A percentile compares a stretch with the other conserved stretches of the same genome.
Evolutionary conservation across 2,113 vertebrate species (phyloP).

Genomic region (Otus sunia): DNA sequence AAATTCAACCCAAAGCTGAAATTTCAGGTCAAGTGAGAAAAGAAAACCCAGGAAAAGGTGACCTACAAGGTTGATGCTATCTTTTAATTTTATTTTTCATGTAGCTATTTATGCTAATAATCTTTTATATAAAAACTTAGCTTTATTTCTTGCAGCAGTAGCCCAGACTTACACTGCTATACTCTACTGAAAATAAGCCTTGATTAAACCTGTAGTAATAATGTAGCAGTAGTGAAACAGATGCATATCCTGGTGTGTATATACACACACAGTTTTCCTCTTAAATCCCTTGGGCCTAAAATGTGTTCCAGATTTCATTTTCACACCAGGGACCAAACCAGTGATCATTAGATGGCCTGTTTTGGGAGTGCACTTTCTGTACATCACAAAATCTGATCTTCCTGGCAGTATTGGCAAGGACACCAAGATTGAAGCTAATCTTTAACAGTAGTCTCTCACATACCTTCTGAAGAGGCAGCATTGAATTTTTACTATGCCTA

Average conservation of each 20-base stretch:
- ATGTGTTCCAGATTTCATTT: neutral
- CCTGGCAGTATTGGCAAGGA: neutral
- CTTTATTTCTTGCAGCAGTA: neutral
- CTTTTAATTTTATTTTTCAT: neutral
- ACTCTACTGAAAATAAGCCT: neutral
- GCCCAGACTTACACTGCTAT: neutral
- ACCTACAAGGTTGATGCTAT: neutral
- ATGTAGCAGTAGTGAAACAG: neutral
- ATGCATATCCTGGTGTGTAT: neutral
- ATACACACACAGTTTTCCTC: neutral
- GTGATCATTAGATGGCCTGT: neutral
- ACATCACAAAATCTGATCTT: neutral
- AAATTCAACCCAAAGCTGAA: neutral
- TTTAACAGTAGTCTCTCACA: neutral
- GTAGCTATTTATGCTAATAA: neutral
- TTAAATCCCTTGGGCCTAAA: neutral
- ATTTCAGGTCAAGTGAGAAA: neutral
- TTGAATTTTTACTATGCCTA: neutral
- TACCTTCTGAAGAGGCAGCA: neutral
- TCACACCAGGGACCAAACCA: neutral
- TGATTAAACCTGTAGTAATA: neutral
- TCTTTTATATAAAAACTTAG: neutral
- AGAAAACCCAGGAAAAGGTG: neutral
- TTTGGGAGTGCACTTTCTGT: neutral
- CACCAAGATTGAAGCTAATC: neutral